A percentile compares a stretch with the other conserved stretches of the same genome.
These are phyloP conservation scores for Dipus sagitta DNA, from an alignment of 2,797 vertebrate genomes.

Conservation along the genomic window DNA sequence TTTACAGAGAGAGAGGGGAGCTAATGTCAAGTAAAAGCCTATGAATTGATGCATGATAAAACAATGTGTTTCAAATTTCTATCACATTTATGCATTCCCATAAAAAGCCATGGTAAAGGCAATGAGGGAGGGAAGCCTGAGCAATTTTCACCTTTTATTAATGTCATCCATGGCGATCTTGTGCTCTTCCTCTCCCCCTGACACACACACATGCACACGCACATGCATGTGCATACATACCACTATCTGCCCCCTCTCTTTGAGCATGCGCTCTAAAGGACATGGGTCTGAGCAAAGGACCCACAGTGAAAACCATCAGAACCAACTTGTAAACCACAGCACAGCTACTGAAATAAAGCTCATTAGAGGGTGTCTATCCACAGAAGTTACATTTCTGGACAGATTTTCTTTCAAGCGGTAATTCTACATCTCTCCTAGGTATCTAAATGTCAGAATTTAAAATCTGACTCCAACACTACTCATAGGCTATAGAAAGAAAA, in stretches of 20 bases:
- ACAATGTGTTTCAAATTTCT: slow-evolving; percentile 23
- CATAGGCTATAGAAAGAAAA: slow-evolving; percentile 58
- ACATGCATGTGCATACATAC: neutral
- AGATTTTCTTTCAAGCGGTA: slow-evolving; percentile 59
- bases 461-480: slow-evolving; percentile 65
- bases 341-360: neutral
- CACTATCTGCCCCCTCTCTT: neutral
- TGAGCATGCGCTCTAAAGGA: neutral
- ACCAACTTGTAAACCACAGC: neutral
- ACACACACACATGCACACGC: neutral
- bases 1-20: slow-evolving; percentile 24
- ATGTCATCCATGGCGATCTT: neutral
- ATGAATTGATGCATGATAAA: neutral
- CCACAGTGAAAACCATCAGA: neutral
- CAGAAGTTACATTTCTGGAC: slow-evolving; percentile 52
- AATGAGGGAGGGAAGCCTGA: neutral
- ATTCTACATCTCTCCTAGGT: slow-evolving; percentile 47
- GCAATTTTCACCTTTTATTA: neutral
- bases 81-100: neutral
- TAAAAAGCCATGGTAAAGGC: slow-evolving; percentile 42
- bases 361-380: slow-evolving; percentile 6
- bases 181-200: neutral
- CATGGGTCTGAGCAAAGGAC: neutral
- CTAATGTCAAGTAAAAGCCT: slow-evolving; percentile 37
- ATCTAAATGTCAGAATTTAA: slow-evolving; percentile 74